Evolutionary conservation across 2,797 vertebrate species (phyloP).

Genomic region (Coendou prehensilis): DNA sequence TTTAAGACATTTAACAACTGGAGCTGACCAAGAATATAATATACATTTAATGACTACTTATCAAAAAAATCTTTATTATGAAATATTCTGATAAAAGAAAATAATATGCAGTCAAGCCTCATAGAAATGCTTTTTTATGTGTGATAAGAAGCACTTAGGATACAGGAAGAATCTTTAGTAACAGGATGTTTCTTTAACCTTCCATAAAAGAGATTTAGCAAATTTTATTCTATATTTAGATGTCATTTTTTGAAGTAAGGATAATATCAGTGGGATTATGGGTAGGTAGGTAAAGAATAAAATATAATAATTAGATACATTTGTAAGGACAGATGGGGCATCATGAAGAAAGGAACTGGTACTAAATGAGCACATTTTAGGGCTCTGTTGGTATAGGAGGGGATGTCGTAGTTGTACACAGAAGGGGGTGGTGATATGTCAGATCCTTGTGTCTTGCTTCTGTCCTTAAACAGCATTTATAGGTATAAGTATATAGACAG

Average conservation of each 20-base stretch:
- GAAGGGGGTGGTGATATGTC: neutral
- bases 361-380: slow-evolving; percentile 9
- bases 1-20: slow-evolving; percentile 53
- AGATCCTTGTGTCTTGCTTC: neutral
- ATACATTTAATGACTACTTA: slow-evolving; percentile 17
- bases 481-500: neutral
- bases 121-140: neutral
- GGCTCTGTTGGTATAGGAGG: neutral
- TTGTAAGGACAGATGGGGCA: neutral
- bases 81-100: slow-evolving; percentile 38
- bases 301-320: neutral
- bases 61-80: slow-evolving; percentile 30
- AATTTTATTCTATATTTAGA: neutral
- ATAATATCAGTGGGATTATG: slow-evolving; percentile 28
- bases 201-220: neutral
- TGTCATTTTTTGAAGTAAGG: slow-evolving; percentile 56
- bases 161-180: slow-evolving; percentile 30
- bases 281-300: slow-evolving; percentile 32
- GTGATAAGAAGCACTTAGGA: neutral
- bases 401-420: neutral
- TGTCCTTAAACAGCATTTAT: neutral
- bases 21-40: neutral
- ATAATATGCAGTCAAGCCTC: neutral
- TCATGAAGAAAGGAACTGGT: neutral
- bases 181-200: slow-evolving; percentile 43